Base-by-base conservation (phyloP, 2,797 vertebrate genomes). In the Poecilia velifera region DNA sequence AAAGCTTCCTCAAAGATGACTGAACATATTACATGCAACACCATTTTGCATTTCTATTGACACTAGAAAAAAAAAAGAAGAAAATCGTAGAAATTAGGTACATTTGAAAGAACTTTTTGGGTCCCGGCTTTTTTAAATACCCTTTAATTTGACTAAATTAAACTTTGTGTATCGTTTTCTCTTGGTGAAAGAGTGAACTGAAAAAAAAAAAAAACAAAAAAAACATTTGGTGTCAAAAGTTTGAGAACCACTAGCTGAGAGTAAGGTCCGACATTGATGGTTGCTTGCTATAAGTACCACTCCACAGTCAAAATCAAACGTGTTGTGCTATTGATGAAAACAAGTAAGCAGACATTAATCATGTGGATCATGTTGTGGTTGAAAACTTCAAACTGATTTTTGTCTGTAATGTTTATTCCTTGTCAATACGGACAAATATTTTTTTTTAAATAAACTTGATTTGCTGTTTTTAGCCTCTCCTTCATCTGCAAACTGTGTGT, bases 161-260 rank as follows among this genome's bases (percentile, higher is more conserved):
- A 57, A 57, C n/a, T n/a, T 57, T n/a, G 13, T 13, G 3, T 57
- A 2, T 28, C 0, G 0, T 28, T 57, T 57, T 57, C 1, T 12
- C 9, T 12, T 57, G n/a, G 25, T 57, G 55, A 28, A 28, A 57
- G 9, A 28, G 10, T 57, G n/a, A n/a, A 57, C 25, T 57, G 55
- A 28, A 57, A 55, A 10, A 25, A n/a, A 28, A 10, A 53, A 53
- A 7, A 53, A 22, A 18, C 3, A 55, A 25, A n/a, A 3, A 28
- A 55, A 25, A n/a, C 9, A 28, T 57, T 28, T 28, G 55, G 55
- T 13, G n/a, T 57, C 55, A 57, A 57, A 57, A 13, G n/a, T 57
- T 57, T n/a, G 55, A 57, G 53, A 57, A 28, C 25, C 53, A 13
- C 53, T 4, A 28, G 7, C 25, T 51, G 20, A 53, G 51, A 53